phyloP scores from a whole-genome alignment of 2,113 vertebrate species.

The Cyrtonyx montezumae region DNA sequence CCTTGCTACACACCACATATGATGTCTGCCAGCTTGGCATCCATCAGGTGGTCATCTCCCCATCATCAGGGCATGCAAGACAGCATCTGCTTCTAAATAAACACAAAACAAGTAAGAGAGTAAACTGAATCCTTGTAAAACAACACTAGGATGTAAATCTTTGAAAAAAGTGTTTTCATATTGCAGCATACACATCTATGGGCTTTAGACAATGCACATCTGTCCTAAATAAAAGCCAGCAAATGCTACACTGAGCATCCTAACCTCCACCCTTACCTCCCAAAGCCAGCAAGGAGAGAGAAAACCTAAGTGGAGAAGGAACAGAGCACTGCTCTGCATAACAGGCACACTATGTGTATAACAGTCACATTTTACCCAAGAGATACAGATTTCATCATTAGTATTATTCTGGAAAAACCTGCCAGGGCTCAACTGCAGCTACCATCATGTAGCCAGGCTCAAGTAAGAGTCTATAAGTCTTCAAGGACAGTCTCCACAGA shows the following conservation, averaged over 20 bases:
- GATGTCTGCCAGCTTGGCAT: conserved; percentile 48
- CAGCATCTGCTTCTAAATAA: background rate
- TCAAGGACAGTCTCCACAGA: background rate
- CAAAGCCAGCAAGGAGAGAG: background rate
- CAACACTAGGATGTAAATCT: background rate
- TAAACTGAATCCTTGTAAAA: background rate
- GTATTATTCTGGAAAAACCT: background rate
- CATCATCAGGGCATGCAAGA: background rate
- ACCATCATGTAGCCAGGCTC: background rate
- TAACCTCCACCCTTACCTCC: background rate
- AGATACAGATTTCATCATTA: rapidly evolving
- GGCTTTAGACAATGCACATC: background rate
- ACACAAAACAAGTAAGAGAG: background rate
- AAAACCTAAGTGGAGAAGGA: background rate
- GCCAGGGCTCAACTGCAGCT: background rate
- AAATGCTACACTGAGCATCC: background rate
- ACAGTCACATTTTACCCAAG: background rate
- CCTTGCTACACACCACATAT: conserved; percentile 6
- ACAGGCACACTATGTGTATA: background rate
- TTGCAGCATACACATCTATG: background rate
- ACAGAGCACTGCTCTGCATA: background rate
- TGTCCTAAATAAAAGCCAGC: background rate
- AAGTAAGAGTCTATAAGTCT: background rate
- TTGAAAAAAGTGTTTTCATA: background rate
- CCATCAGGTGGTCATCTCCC: background rate